phyloP scores from a whole-genome alignment of 2,888 invertebrate species.

The Stomorhina lunata region DNA sequence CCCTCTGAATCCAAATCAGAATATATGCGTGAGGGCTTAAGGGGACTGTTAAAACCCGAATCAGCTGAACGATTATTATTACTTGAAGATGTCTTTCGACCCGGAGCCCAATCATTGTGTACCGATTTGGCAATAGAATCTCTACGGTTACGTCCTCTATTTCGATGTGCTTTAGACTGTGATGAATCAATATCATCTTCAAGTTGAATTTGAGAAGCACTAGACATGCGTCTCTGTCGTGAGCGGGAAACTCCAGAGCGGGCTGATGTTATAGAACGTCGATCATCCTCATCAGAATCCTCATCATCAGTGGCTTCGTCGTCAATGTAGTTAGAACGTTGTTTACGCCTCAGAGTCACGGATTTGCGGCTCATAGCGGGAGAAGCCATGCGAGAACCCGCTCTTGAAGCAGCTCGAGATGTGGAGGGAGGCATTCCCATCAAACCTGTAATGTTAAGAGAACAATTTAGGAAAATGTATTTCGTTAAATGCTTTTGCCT shows the following conservation, averaged over 20 bases:
- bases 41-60: constrained; percentile 66
- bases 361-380: constrained; percentile 88
- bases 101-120: constrained; percentile 75
- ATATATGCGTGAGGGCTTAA: constrained; percentile 71
- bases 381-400: constrained; percentile 84
- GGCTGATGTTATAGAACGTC: constrained; percentile 77
- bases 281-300: constrained; percentile 83
- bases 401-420: constrained; percentile 82
- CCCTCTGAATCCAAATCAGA: constrained; percentile 79
- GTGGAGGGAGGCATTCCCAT: constrained; percentile 76
- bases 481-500: no score
- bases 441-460: constrained; percentile 68
- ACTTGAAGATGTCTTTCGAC: constrained; percentile 68
- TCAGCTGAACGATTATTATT: constrained; percentile 49
- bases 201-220: constrained; percentile 75
- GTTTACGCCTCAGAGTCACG: constrained; percentile 82
- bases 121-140: constrained; percentile 75
- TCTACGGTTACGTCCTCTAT: constrained; percentile 72
- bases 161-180: constrained; percentile 63
- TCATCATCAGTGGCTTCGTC: constrained; percentile 82
- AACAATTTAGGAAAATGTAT: not conserved
- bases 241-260: constrained; percentile 75
- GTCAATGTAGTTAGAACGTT: constrained; percentile 77
- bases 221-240: constrained; percentile 74
- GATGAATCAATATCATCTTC: constrained; percentile 71